These are phyloP conservation scores for Drosophila ananassae DNA, from an alignment of 1,140 invertebrate species.

Conservation along the genomic window DNA sequence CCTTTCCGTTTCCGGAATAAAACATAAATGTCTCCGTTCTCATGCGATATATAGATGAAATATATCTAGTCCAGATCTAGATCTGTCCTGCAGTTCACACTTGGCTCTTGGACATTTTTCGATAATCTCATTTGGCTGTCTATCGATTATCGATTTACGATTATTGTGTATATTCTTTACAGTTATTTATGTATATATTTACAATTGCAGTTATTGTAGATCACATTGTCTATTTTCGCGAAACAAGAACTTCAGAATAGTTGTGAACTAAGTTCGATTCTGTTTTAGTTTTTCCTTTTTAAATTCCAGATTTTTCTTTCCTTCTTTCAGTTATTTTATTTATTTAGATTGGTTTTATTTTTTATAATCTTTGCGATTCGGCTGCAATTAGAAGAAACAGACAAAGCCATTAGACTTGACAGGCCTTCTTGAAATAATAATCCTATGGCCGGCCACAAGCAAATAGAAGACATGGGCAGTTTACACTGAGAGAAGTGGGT, in stretches of 20 bases:
- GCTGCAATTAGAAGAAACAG: slow-evolving; percentile 25
- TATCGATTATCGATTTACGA: neutral
- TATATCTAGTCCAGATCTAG: slow-evolving; percentile 24
- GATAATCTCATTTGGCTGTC: neutral
- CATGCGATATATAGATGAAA: slow-evolving; percentile 13
- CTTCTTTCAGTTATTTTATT: neutral
- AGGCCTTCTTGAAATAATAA: slow-evolving; percentile 32
- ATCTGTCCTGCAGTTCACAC: slow-evolving; percentile 11
- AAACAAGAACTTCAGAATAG: neutral
- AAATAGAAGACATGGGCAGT: slow-evolving; percentile 9
- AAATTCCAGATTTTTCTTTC: neutral
- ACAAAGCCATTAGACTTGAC: slow-evolving; percentile 33
- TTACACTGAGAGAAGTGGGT: neutral
- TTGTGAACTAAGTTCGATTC: slow-evolving; percentile 18
- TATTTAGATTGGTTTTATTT: slow-evolving; percentile 1
- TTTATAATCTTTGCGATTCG: slow-evolving; percentile 14
- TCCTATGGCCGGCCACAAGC: slow-evolving; percentile 22
- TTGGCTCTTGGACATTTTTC: neutral
- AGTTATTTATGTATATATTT: slow-evolving; percentile 1
- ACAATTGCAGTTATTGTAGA: slow-evolving; percentile 42
- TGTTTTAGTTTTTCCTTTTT: neutral
- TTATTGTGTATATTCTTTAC: slow-evolving; percentile 1
- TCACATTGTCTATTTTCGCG: slow-evolving; percentile 28
- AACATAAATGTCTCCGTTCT: slow-evolving; percentile 1
- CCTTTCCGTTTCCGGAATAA: slow-evolving; percentile 3